Evolutionary conservation across 2,113 vertebrate genomes (phyloP).

Genomic region (Chloroceryle aenea): DNA sequence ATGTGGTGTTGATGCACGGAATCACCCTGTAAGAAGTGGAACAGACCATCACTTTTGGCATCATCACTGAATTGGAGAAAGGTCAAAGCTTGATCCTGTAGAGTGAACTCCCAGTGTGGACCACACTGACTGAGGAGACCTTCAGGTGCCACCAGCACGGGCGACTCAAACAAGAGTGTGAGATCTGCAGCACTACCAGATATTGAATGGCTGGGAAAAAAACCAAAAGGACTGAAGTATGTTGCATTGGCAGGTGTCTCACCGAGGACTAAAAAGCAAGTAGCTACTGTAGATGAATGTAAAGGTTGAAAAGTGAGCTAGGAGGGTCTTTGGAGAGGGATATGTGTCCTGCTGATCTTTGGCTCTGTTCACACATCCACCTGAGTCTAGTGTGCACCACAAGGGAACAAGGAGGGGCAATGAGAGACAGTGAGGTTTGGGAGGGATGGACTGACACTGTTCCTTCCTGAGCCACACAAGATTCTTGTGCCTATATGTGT

Average conservation of each 20-base stretch:
- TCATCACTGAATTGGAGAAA: neutral
- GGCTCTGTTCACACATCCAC: neutral
- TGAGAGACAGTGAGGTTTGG: neutral
- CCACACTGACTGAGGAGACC: neutral
- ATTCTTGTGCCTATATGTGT: neutral
- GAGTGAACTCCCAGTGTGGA: neutral
- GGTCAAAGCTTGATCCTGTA: neutral
- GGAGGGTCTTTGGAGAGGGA: neutral
- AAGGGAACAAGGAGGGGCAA: neutral
- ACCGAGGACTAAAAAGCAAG: neutral
- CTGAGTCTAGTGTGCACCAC: neutral
- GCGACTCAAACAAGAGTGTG: fast-evolving
- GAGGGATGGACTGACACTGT: neutral
- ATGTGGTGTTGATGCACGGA: neutral
- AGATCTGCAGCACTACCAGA: neutral
- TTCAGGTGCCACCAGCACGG: neutral
- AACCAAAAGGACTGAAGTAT: neutral
- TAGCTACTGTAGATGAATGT: neutral
- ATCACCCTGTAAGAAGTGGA: neutral
- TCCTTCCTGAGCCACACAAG: neutral
- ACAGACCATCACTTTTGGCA: neutral
- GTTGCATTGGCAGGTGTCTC: neutral
- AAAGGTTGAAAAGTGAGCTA: neutral
- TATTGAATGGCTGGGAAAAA: neutral
- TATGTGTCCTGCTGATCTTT: neutral